A percentile compares a stretch with the other conserved stretches of the same genome.
Conservation (phyloP, 1,140 invertebrate species). For the Procambarus virginalis region DNA sequence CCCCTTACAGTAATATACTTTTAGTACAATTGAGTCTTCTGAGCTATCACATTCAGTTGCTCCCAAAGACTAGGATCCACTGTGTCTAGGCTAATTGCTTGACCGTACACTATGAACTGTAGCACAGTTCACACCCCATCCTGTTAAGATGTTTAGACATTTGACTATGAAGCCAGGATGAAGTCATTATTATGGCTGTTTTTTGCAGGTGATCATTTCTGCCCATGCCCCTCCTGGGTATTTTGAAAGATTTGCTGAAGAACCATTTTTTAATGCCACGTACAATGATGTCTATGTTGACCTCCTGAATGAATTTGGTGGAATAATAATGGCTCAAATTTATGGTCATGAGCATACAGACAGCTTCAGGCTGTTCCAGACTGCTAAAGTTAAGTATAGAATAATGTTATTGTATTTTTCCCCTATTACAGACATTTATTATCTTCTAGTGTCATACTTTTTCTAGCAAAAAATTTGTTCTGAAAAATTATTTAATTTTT, state of each 20-base stretch:
- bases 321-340: conserved; percentile 91
- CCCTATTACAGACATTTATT: too few relatives aligned
- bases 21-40: too few relatives aligned
- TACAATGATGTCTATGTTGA: conserved; percentile 79
- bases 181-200: background rate
- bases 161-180: background rate
- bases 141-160: background rate
- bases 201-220: conserved; percentile 87
- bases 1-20: too few relatives aligned
- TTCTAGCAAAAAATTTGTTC: too few relatives aligned
- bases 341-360: conserved; percentile 94
- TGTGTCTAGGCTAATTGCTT: background rate
- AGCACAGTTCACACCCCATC: too few relatives aligned
- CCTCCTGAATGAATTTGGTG: conserved; percentile 82
- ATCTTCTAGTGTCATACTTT: too few relatives aligned
- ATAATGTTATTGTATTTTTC: background rate
- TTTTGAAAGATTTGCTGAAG: conserved; percentile 80
- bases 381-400: conserved; percentile 16
- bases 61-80: background rate
- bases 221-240: conserved; percentile 91
- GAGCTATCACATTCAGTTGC: too few relatives aligned
- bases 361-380: conserved; percentile 79
- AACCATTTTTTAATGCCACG: conserved; percentile 72
- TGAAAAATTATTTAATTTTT: too few relatives aligned
- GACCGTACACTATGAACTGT: too few relatives aligned